Base-by-base conservation (phyloP, 1,140 invertebrate genomes). In the Orius insidiosus region DNA sequence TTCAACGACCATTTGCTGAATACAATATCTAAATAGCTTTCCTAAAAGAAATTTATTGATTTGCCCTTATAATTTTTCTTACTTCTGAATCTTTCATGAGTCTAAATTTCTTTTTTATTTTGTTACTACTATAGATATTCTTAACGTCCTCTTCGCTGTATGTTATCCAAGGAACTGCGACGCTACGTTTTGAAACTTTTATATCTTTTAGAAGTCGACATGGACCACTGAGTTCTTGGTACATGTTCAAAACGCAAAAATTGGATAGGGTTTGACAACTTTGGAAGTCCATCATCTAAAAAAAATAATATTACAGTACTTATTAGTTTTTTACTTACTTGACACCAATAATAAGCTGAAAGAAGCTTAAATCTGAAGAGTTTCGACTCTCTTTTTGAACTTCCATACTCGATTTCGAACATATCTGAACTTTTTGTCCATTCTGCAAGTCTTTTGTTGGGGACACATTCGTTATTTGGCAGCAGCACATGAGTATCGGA, bases 241-340 rank as follows among this genome's bases (percentile, higher is more conserved):
- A 72, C 33, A 78, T 59, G 1, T 71, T 70, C 16, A 81, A 54
- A 0, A 68, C 64, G 56, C 80, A 84, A 56, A 81, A 66, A 60
- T 85, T 83, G 2, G 71, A 71, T 31, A 84, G 58, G 43, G 72
- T 59, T 58, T 81, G 72, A 54, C 81, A 85, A 5, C 76, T 70
- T 14, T 62, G 67, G 38, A 49, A 56, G 55, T 72, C 63, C 40
- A 62, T 63, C 48, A 64, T 62, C 62, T 70, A 46, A 51, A 67
- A 67, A 56, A 58, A n/a, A n/a, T n/a, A 52, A 45, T 55, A 54
- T 54, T 55, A 32, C 56, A 53, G n/a, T n/a, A 40, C 59, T 55
- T 42, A 18, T 32, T 11, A 16, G 7, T n/a, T 3, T 8, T 4
- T 40, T 36, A 41, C n/a, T 55, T 62, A 72, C 70, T 50, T 68